Conservation (phyloP, 1,140 invertebrate species). For the Amyelois transitella region DNA sequence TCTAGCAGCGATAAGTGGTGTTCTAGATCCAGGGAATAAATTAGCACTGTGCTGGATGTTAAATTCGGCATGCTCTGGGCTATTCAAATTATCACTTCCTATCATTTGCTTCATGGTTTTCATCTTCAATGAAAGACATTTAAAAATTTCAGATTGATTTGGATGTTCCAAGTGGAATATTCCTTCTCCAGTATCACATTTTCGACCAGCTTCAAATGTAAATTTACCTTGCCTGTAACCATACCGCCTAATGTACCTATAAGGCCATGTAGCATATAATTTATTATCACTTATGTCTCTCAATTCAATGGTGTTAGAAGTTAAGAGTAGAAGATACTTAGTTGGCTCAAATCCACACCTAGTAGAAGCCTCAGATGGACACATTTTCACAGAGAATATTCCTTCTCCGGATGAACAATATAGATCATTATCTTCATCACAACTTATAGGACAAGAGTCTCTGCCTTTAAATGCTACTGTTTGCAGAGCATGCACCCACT, state of each 20-base stretch:
- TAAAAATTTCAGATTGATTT: conserved; percentile 86
- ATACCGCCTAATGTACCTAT: conserved; percentile 88
- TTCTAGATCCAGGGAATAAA: conserved; percentile 85
- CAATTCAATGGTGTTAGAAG: conserved; percentile 82
- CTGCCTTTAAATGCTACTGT: conserved; percentile 87
- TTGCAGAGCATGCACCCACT: conserved; percentile 86
- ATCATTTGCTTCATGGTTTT: conserved; percentile 88
- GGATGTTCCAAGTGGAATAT: conserved; percentile 86
- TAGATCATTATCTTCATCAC: conserved; percentile 90
- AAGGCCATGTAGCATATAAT: conserved; percentile 88
- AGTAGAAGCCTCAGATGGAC: conserved; percentile 85
- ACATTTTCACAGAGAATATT: conserved; percentile 85
- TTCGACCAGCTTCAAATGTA: conserved; percentile 92
- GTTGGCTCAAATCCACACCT: conserved; percentile 82
- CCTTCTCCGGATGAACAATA: conserved; percentile 88
- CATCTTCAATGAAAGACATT: conserved; percentile 86
- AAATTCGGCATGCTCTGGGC: conserved; percentile 82
- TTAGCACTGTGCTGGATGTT: conserved; percentile 82
- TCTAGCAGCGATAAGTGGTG: conserved; percentile 79
- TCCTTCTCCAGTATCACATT: conserved; percentile 90
- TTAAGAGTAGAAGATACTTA: conserved; percentile 83
- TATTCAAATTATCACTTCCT: conserved; percentile 78
- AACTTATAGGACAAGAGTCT: conserved; percentile 75
- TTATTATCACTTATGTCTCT: conserved; percentile 78
- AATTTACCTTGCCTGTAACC: conserved; percentile 88